Evolutionary conservation across 1,140 invertebrate species (phyloP).

Genomic region (Lethrus apterus): DNA sequence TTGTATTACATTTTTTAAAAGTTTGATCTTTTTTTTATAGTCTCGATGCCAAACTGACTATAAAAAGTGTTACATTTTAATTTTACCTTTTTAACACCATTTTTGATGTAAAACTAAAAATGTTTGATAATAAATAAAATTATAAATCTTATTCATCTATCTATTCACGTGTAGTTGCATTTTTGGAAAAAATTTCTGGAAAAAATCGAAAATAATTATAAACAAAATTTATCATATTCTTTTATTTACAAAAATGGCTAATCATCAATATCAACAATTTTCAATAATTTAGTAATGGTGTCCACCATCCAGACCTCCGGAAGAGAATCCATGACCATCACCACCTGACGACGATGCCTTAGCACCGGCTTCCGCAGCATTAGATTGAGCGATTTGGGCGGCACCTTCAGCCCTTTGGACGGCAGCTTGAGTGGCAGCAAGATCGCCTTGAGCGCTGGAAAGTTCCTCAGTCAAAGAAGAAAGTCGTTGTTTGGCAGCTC

Average conservation of each 20-base stretch:
- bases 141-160: no score
- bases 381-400: conserved; percentile 11
- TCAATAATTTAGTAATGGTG: conserved; percentile 3
- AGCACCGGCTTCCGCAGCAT: conserved; percentile 6
- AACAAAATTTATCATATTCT: neutral
- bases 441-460: conserved; percentile 3
- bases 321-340: conserved; percentile 7
- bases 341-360: conserved; percentile 25
- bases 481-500: conserved; percentile 10
- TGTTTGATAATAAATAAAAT: no score
- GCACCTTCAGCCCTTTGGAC: conserved; percentile 9
- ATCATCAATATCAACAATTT: neutral
- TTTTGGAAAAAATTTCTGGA: no score
- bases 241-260: neutral
- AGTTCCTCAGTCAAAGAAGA: conserved; percentile 7
- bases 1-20: no score
- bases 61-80: no score
- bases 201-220: conserved; percentile 1
- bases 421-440: conserved; percentile 8
- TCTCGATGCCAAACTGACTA: no score
- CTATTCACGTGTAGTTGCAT: no score
- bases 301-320: neutral
- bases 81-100: no score
- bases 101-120: no score
- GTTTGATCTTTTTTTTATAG: no score